Base-by-base conservation (phyloP, 2,113 vertebrate genomes). In the Vulpes vulpes region DNA sequence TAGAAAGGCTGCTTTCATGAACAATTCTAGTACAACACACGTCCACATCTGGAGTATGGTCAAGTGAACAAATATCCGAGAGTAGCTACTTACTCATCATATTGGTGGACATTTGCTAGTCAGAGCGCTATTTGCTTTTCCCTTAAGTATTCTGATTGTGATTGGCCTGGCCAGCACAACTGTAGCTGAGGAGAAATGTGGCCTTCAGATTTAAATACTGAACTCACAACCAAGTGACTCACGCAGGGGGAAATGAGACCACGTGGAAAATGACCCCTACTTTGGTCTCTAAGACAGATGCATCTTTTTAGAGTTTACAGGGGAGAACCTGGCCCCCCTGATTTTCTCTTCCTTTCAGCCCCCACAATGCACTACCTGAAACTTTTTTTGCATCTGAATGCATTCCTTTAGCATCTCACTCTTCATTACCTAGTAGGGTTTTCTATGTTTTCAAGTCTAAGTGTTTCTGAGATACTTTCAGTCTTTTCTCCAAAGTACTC, bases 61-160 rank as follows among this genome's bases (percentile, higher is more conserved):
- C 90, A 90, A 65, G 81, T 55, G n/a, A 76, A 20, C 78, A 23
- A 69, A 93, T 32, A 57, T 83, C 84, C 83, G 59, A 83, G 51
- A 67, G 91, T 81, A 79, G 91, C 90, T 82, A 92, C 84, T 95
- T 79, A 78, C 73, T 95, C 62, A 88, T 79, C 84, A 43, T 22
- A n/a, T n/a, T 2, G 20, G 51, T n/a, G 25, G 69, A 93, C 60
- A 71, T 38, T 83, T 2, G 0, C 49, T 12, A 30, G 43, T 81
- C 81, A 57, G 83, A 16, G 10, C 9, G 14, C 59, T 64, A 14
- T n/a, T 95, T 59, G 88, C 51, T 79, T 64, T 83, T 51, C 14
- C 3, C 10, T 49, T 55, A 35, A 60, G 38, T 71, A 27, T 67
- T 74, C 71, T 91, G 35, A 91, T 35, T 90, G 71, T 80, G n/a